Evolutionary conservation across 2,888 invertebrate species (phyloP).

Genomic region (Agrotis ipsilon): DNA sequence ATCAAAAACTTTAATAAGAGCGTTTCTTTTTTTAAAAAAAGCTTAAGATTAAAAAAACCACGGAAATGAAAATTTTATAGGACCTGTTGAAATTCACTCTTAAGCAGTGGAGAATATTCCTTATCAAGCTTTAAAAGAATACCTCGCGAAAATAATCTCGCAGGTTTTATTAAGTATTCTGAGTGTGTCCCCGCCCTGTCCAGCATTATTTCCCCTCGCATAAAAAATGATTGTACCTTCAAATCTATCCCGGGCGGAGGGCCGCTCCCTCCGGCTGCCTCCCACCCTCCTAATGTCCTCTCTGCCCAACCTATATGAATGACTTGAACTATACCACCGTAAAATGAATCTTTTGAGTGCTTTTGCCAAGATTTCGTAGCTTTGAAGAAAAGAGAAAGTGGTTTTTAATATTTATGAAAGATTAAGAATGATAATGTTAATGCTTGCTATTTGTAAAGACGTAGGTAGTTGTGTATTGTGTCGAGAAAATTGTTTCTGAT

Average conservation of each 20-base stretch:
- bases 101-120: no score
- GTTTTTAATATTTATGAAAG: slow-evolving; percentile 40
- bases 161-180: slow-evolving; percentile 19
- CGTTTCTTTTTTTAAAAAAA: no score
- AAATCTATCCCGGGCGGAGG: slow-evolving; percentile 89
- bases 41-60: no score
- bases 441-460: neutral
- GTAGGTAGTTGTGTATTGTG: no score
- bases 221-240: slow-evolving; percentile 91
- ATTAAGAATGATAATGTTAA: neutral
- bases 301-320: slow-evolving; percentile 79
- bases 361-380: slow-evolving; percentile 62
- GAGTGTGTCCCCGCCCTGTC: slow-evolving; percentile 67
- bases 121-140: neutral
- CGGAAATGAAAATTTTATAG: no score
- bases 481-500: neutral
- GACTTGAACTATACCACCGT: slow-evolving; percentile 74
- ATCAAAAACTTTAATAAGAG: no score
- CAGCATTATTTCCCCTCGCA: slow-evolving; percentile 87
- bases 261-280: slow-evolving; percentile 78
- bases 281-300: slow-evolving; percentile 69
- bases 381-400: slow-evolving; percentile 34
- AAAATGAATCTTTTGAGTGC: slow-evolving; percentile 70
- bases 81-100: no score
- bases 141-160: neutral